These are phyloP conservation scores for Taxidea taxus DNA, from an alignment of 2,113 vertebrate genomes.

Conservation along the genomic window DNA sequence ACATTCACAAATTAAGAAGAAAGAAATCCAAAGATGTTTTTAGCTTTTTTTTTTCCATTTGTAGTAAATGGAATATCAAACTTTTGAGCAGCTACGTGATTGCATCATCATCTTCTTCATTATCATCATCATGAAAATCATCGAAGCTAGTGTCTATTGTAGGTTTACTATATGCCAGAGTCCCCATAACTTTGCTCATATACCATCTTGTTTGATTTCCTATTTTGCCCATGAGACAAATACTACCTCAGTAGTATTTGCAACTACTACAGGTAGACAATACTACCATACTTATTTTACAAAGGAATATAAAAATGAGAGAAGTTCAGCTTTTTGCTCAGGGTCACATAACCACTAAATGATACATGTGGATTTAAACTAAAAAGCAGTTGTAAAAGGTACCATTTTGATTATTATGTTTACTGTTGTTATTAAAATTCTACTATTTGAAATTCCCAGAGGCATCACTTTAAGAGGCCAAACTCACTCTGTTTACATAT, in stretches of 20 bases:
- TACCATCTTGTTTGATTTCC: not conserved
- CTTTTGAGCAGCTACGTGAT: not conserved
- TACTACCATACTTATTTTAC: not conserved
- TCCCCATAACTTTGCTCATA: not conserved
- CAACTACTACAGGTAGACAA: not conserved
- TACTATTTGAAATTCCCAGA: not conserved
- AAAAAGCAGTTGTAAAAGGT: not conserved
- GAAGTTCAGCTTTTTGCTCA: not conserved
- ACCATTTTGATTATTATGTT: not conserved
- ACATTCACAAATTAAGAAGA: not conserved
- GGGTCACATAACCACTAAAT: not conserved
- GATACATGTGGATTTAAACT: not conserved
- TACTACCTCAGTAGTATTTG: no score
- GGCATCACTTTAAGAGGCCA: rapidly evolving
- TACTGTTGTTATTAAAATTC: not conserved
- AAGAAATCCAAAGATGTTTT: not conserved
- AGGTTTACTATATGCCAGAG: rapidly evolving
- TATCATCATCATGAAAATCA: not conserved
- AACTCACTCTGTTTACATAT: not conserved
- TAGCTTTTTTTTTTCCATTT: not conserved
- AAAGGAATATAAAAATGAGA: not conserved
- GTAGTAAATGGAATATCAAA: not conserved
- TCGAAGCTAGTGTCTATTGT: not conserved
- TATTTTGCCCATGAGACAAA: not conserved
- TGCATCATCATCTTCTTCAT: not conserved